These are phyloP conservation scores for Ctenopoma kingsleyae DNA, from an alignment of 2,797 vertebrate species.

Conservation along the genomic window DNA sequence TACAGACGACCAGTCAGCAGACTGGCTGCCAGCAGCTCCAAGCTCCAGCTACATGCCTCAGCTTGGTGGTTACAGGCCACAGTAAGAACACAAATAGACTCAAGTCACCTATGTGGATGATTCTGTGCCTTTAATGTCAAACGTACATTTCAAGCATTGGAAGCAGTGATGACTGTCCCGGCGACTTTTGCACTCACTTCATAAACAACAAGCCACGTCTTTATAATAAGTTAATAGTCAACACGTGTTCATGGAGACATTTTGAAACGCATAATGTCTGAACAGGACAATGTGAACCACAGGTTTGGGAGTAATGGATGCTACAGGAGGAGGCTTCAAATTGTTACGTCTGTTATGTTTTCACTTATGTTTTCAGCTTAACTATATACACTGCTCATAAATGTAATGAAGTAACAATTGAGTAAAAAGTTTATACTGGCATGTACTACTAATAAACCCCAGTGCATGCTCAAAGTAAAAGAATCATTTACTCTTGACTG, in stretches of 20 bases:
- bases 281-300: neutral
- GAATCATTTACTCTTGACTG: neutral
- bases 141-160: constrained; percentile 20
- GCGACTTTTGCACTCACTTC: constrained; percentile 20
- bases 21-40: constrained; percentile 41
- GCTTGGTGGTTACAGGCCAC: constrained; percentile 91
- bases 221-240: neutral
- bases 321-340: neutral
- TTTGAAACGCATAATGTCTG: neutral
- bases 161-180: neutral
- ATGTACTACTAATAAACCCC: neutral
- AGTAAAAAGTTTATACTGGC: constrained; percentile 17
- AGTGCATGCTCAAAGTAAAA: constrained; percentile 16
- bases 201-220: neutral
- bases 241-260: neutral
- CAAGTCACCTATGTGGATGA: neutral
- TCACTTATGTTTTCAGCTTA: constrained; percentile 9
- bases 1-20: constrained; percentile 59
- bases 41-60: constrained; percentile 88
- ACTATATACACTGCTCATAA: constrained; percentile 28
- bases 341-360: neutral
- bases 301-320: neutral
- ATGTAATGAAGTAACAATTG: constrained; percentile 26
- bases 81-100: constrained; percentile 73
- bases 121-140: constrained; percentile 22